A percentile compares a stretch with the other conserved stretches of the same genome.
Evolutionary conservation across 2,113 vertebrate genomes (phyloP).

Genomic region (Passer montanus): DNA sequence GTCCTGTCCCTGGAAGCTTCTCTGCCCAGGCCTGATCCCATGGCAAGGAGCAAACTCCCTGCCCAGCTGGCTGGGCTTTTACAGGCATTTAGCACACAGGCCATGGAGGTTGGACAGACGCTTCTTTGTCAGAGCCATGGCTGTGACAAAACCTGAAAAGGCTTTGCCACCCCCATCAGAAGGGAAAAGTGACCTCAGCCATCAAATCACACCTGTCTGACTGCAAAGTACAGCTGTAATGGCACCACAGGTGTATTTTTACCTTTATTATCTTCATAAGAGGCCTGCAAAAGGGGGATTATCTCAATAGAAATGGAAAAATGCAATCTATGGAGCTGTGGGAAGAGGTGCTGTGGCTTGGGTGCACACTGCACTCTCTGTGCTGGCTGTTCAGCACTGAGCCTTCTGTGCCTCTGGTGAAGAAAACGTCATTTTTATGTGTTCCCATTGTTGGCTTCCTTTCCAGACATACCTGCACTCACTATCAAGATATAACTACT

Average conservation of each 20-base stretch:
- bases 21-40: not conserved
- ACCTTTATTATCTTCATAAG: not conserved
- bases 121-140: not conserved
- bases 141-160: not conserved
- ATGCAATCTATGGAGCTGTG: not conserved
- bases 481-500: accelerated
- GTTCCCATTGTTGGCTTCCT: not conserved
- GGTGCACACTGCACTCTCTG: not conserved
- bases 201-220: not conserved
- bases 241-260: not conserved
- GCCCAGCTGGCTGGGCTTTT: not conserved
- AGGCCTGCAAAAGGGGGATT: not conserved
- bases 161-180: not conserved
- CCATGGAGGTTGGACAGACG: not conserved
- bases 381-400: not conserved
- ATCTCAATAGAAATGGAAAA: not conserved
- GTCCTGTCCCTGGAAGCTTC: not conserved
- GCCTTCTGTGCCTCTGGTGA: not conserved
- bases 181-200: not conserved
- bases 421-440: not conserved
- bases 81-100: not conserved
- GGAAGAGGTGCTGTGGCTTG: not conserved
- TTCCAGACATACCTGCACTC: not conserved
- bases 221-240: not conserved
- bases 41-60: not conserved